Evolutionary conservation across 2,888 invertebrate species (phyloP).

Genomic region (Pollenia angustigena): DNA sequence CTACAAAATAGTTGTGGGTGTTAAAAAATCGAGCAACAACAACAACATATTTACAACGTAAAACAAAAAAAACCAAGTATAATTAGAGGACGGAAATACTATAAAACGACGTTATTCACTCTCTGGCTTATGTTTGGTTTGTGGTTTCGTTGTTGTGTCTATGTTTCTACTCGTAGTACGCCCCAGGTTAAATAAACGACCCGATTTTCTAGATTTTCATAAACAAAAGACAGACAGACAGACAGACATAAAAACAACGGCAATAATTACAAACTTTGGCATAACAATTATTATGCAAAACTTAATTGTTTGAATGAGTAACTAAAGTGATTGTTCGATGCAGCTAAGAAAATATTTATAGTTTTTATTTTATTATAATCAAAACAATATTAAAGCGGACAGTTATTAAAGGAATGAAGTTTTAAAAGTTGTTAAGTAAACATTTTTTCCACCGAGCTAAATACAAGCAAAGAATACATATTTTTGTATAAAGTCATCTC

Average conservation of each 20-base stretch:
- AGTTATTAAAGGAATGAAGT: conserved; percentile 11
- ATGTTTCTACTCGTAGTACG: background rate
- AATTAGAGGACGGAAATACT: conserved; percentile 68
- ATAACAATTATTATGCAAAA: conserved; percentile 28
- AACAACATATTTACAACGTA: background rate
- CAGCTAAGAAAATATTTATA: conserved; percentile 17
- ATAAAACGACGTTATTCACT: conserved; percentile 53
- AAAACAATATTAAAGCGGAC: background rate
- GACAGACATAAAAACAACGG: background rate
- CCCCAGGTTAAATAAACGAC: conserved; percentile 45
- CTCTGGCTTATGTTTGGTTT: conserved; percentile 20
- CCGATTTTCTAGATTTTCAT: conserved; percentile 54
- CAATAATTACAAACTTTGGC: conserved; percentile 15
- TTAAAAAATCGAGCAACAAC: conserved; percentile 9
- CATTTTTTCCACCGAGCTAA: no score
- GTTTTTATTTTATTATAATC: conserved; percentile 9
- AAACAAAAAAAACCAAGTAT: conserved; percentile 21
- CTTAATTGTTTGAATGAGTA: background rate
- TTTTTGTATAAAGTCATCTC: background rate
- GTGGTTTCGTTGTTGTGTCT: background rate
- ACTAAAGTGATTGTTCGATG: conserved; percentile 9
- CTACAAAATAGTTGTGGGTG: conserved; percentile 27
- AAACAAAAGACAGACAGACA: background rate
- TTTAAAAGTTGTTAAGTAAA: background rate
- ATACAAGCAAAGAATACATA: no score